phyloP scores from a whole-genome alignment of 2,797 vertebrate species.

The Craterocephalus amniculus region DNA sequence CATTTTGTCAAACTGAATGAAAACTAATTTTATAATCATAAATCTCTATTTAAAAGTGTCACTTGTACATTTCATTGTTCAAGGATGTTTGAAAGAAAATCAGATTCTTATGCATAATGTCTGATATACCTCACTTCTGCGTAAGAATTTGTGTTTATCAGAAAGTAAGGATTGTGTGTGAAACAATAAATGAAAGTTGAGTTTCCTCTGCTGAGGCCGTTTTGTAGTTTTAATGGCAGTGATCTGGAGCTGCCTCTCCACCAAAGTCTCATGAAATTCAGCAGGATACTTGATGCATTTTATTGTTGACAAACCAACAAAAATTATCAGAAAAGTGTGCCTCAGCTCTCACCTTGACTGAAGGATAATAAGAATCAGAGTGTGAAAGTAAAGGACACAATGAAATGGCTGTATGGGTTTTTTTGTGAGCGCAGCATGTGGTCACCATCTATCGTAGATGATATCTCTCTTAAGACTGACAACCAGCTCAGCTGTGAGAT shows the following conservation, averaged over 20 bases:
- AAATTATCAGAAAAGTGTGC: not conserved
- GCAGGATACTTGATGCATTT: not conserved
- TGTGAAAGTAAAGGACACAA: not conserved
- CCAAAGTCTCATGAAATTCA: not conserved
- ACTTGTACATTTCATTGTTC: not conserved
- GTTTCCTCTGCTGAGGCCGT: not conserved
- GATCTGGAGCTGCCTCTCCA: not conserved
- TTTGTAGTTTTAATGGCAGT: not conserved
- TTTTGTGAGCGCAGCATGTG: not conserved
- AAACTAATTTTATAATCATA: not conserved
- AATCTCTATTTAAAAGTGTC: constrained; percentile 6
- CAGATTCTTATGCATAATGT: not conserved
- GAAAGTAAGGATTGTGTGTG: not conserved
- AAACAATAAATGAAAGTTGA: not conserved
- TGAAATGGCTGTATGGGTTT: not conserved
- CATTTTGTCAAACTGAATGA: not conserved
- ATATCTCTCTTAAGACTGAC: constrained; percentile 4
- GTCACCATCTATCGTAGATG: not conserved
- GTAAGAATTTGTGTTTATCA: not conserved
- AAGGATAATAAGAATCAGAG: not conserved
- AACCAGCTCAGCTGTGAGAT: constrained; percentile 11
- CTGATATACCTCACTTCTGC: not conserved
- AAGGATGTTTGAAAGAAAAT: not conserved
- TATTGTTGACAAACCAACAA: not conserved
- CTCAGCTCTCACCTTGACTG: not conserved